Evolutionary conservation across 2,888 invertebrate species (phyloP).

Genomic region (Oligia strigilis): DNA sequence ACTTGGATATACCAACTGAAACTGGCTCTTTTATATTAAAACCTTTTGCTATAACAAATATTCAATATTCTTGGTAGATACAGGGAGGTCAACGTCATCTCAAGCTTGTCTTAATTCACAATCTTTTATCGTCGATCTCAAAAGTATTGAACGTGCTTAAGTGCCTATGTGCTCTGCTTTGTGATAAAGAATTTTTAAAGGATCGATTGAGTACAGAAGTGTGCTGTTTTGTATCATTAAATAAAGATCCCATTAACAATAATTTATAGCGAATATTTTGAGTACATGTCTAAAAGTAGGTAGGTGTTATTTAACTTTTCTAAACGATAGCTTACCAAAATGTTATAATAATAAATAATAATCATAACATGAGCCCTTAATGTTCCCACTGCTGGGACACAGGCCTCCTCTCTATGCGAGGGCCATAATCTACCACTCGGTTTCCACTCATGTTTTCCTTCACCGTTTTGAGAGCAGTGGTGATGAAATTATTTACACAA

Average conservation of each 20-base stretch:
- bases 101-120: constrained; percentile 36
- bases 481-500: not conserved
- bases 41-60: too few relatives aligned
- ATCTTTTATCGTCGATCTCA: constrained; percentile 57
- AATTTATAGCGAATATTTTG: not conserved
- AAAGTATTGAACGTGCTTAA: constrained; percentile 57
- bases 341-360: too few relatives aligned
- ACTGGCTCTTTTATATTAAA: not conserved
- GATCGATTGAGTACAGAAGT: not conserved
- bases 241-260: not conserved
- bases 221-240: not conserved
- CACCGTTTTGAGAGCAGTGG: not conserved
- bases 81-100: constrained; percentile 19
- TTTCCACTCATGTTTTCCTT: not conserved
- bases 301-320: too few relatives aligned
- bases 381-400: not conserved
- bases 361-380: too few relatives aligned
- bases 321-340: too few relatives aligned
- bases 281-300: not conserved
- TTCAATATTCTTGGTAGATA: constrained; percentile 9
- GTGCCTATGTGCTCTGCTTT: constrained; percentile 36
- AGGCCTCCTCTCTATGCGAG: not conserved
- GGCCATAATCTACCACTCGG: too few relatives aligned
- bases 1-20: not conserved
- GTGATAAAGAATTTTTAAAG: constrained; percentile 17